Evolutionary conservation across 92 coral and sea anemone genomes (phyloP).

Genomic region (Zoanthus solanderi): DNA sequence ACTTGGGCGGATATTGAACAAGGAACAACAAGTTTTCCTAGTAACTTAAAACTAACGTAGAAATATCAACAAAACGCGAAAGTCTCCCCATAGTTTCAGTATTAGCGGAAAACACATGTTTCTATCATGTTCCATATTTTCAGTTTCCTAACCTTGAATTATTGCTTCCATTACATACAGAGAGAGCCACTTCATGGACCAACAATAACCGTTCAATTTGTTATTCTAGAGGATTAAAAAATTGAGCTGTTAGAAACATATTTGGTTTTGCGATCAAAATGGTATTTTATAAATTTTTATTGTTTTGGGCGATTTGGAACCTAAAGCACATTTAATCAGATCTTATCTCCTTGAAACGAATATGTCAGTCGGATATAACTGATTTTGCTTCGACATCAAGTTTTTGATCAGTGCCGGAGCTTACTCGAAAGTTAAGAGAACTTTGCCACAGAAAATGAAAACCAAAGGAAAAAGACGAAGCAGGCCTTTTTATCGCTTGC

Average conservation of each 20-base stretch:
- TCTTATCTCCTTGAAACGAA: constrained; percentile 41
- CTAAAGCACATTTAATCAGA: constrained; percentile 18
- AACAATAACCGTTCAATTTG: neutral
- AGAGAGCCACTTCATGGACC: neutral
- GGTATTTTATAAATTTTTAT: neutral
- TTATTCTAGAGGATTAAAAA: neutral
- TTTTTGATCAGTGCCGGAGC: neutral
- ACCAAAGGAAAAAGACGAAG: too few species aligned
- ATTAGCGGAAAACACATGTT: constrained; percentile 9
- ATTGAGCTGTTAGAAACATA: neutral
- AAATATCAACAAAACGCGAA: constrained; percentile 15
- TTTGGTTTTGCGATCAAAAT: constrained; percentile 27
- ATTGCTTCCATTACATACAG: neutral
- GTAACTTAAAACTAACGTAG: constrained; percentile 12
- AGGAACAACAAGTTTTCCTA: constrained; percentile 11
- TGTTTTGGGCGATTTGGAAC: constrained; percentile 15
- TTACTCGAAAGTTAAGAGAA: neutral
- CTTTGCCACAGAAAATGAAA: neutral
- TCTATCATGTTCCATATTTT: neutral
- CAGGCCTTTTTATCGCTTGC: neutral
- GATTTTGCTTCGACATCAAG: constrained; percentile 9
- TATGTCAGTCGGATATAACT: constrained; percentile 30
- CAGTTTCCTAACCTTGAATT: neutral
- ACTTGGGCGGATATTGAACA: constrained; percentile 1
- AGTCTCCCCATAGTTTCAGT: neutral